Evolutionary conservation across 2,888 invertebrate species (phyloP).

Genomic region (Idaea biselata): DNA sequence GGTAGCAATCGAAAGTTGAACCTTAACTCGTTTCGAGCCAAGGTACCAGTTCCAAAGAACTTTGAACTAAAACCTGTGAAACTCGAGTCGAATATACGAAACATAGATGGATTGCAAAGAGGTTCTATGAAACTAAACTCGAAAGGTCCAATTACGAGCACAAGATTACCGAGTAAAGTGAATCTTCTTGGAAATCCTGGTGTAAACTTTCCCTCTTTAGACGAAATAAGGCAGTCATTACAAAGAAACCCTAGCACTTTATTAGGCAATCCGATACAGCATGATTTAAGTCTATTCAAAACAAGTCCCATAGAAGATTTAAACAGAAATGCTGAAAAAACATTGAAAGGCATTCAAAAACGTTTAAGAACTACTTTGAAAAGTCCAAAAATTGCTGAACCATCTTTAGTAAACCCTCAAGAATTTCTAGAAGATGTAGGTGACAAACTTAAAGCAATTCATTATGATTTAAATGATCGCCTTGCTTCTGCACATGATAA

Average conservation of each 20-base stretch:
- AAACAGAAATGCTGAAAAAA: constrained; percentile 43
- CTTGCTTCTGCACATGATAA: constrained; percentile 49
- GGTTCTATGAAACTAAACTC: constrained; percentile 36
- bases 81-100: constrained; percentile 40
- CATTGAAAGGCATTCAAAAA: constrained; percentile 47
- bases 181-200: constrained; percentile 27
- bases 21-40: constrained; percentile 47
- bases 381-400: constrained; percentile 26
- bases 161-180: constrained; percentile 23
- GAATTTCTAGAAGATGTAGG: constrained; percentile 53
- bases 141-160: constrained; percentile 16
- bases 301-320: constrained; percentile 32
- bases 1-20: constrained; percentile 35
- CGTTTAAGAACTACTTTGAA: constrained; percentile 42
- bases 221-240: constrained; percentile 26
- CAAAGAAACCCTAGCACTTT: constrained; percentile 28
- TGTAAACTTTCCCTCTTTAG: constrained; percentile 34
- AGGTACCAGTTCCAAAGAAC: constrained; percentile 44
- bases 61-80: constrained; percentile 46
- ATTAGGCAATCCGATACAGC: constrained; percentile 32
- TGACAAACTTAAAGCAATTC: constrained; percentile 58
- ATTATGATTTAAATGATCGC: constrained; percentile 57
- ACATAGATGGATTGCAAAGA: constrained; percentile 36
- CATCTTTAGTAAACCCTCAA: constrained; percentile 36
- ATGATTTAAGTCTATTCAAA: constrained; percentile 27